Conservation (phyloP, 2,113 vertebrate genomes). For the Myodes glareolus region DNA sequence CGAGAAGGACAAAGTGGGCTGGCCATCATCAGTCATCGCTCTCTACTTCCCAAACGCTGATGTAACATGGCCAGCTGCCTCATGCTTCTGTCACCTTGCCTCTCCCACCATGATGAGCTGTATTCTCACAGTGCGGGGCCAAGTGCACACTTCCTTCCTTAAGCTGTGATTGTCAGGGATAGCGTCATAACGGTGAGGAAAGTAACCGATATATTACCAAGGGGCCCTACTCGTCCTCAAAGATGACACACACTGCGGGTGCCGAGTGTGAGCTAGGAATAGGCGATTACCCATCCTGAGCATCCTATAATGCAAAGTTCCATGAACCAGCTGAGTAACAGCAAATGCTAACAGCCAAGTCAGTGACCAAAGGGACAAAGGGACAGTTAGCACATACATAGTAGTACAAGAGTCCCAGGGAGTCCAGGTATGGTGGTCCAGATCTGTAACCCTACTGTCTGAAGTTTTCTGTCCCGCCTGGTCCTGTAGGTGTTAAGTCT, state of each 20-base stretch:
- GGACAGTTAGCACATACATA: neutral
- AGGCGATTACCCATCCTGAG: neutral
- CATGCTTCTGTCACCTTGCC: neutral
- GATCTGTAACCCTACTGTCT: neutral
- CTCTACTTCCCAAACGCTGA: neutral
- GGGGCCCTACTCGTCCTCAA: neutral
- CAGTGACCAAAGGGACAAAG: neutral
- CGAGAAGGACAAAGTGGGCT: neutral
- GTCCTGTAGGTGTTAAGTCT: too few species aligned
- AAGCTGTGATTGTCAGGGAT: neutral
- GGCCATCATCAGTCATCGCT: neutral
- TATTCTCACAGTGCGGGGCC: neutral
- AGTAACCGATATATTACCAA: neutral
- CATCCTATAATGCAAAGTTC: neutral
- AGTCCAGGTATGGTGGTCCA: neutral
- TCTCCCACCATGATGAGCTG: neutral
- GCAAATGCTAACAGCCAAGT: neutral
- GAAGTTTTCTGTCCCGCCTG: too few species aligned
- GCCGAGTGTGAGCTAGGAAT: neutral
- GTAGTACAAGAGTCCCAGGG: neutral
- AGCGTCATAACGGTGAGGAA: neutral
- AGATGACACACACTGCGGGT: neutral
- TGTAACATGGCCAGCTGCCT: neutral
- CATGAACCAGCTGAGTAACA: neutral
- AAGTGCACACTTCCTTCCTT: neutral